These are phyloP conservation scores for Schlechtendalia chinensis DNA, from an alignment of 1,140 invertebrate species.

Conservation along the genomic window DNA sequence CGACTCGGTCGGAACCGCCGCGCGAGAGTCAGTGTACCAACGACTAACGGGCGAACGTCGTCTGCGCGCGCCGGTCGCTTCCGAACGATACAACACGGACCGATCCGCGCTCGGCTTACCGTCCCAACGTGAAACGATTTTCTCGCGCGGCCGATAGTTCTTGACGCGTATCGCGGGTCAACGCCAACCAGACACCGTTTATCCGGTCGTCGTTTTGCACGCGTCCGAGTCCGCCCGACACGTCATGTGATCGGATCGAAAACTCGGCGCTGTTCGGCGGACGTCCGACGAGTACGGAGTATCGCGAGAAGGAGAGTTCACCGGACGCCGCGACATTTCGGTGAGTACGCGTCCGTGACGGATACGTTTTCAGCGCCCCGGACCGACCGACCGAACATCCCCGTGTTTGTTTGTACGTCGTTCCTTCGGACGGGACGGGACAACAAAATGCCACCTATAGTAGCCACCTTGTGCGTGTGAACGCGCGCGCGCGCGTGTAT, in stretches of 20 bases:
- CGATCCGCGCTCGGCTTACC: background rate
- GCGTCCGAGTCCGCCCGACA: background rate
- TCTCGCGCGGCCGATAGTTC: background rate
- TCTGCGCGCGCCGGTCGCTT: background rate
- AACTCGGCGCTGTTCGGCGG: background rate
- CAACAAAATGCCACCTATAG: slow-evolving; percentile 1
- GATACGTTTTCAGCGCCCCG: too few relatives aligned
- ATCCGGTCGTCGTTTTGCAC: background rate
- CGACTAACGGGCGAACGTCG: background rate
- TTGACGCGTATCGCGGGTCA: too few relatives aligned
- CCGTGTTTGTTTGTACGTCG: too few relatives aligned
- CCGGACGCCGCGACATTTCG: background rate
- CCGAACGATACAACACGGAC: background rate
- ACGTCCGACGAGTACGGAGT: background rate
- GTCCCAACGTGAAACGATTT: background rate
- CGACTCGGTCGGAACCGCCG: slow-evolving; percentile 15
- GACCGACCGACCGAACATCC: too few relatives aligned
- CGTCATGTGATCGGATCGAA: background rate
- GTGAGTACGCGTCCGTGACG: too few relatives aligned
- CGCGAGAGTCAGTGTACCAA: slow-evolving; percentile 39
- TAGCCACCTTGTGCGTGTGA: background rate
- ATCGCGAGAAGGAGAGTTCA: background rate
- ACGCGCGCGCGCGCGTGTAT: too few relatives aligned
- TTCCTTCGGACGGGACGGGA: background rate
- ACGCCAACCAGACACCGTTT: too few relatives aligned